These are phyloP conservation scores for Jordanella pulchra DNA, from an alignment of 2,797 vertebrate species.

Conservation along the genomic window DNA sequence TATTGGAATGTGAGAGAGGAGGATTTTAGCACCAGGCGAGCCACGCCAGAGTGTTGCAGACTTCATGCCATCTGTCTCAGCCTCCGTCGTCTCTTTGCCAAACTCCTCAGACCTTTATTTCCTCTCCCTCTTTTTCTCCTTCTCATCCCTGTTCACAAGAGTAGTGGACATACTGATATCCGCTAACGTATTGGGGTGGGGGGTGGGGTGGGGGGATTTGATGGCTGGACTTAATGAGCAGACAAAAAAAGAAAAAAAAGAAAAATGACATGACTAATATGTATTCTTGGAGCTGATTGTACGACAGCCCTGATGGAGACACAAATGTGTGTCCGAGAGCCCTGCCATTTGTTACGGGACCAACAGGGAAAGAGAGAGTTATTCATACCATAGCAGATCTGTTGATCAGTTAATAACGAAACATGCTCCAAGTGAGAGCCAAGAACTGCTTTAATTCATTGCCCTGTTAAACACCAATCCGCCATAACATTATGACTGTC, in stretches of 20 bases:
- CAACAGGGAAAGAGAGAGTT: conserved; percentile 58
- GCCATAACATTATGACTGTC: conserved; percentile 17
- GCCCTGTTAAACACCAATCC: conserved; percentile 36
- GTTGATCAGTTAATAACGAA: conserved; percentile 58
- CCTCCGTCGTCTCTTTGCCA: conserved; percentile 82
- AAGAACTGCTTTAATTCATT: conserved; percentile 58
- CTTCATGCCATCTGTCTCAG: conserved; percentile 88
- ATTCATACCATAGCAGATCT: conserved; percentile 56
- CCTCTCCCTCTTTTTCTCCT: conserved; percentile 72
- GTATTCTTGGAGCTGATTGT: conserved; percentile 77
- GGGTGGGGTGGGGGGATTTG: conserved; percentile 18
- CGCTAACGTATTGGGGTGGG: conserved; percentile 71
- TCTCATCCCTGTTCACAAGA: conserved; percentile 85
- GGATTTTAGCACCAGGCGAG: conserved; percentile 86
- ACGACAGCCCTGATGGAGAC: conserved; percentile 75
- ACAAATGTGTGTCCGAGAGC: conserved; percentile 72
- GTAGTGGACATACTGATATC: conserved; percentile 81
- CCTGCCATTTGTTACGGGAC: conserved; percentile 80
- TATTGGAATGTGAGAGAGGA: conserved; percentile 88
- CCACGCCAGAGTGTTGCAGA: conserved; percentile 85
- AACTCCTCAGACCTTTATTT: conserved; percentile 85
- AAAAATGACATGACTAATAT: conserved; percentile 70
- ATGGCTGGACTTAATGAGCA: conserved; percentile 65
- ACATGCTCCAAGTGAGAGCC: conserved; percentile 54
- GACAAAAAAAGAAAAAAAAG: conserved; percentile 58